Percentiles rank a stretch among this genome's conserved stretches.
Conservation (phyloP, 2,888 invertebrate genomes). For the Dromius quadrimaculatus region DNA sequence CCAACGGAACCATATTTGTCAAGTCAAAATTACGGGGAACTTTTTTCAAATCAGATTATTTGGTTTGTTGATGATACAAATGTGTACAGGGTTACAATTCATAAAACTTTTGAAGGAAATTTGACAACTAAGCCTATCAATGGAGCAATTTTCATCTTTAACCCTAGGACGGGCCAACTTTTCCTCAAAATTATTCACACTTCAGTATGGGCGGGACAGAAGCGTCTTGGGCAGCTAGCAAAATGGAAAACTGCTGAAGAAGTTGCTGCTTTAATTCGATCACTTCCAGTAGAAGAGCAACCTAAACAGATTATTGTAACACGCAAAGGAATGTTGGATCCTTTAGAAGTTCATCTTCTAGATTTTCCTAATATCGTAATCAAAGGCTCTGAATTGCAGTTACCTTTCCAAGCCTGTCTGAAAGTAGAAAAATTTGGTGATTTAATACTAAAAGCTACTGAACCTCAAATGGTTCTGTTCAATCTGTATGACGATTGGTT, state of each 20-base stretch:
- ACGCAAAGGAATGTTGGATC: conserved; percentile 99
- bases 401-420: conserved; percentile 98
- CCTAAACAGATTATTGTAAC: conserved; percentile 99
- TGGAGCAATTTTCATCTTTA: conserved; percentile 99
- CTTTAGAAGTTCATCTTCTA: conserved; percentile 98
- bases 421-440: conserved; percentile 99
- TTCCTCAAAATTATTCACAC: conserved; percentile 99
- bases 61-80: conserved; percentile 99
- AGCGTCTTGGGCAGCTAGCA: conserved; percentile 98
- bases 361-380: conserved; percentile 99
- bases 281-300: conserved; percentile 98
- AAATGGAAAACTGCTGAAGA: conserved; percentile 99
- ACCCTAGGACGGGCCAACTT: conserved; percentile 97
- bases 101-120: conserved; percentile 99
- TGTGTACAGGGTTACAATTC: conserved; percentile 99
- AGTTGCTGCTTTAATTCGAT: conserved; percentile 98
- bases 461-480: conserved; percentile 99
- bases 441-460: conserved; percentile 97
- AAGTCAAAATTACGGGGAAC: conserved; percentile 98
- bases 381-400: conserved; percentile 97
- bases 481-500: conserved; percentile 99
- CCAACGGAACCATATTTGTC: conserved; percentile 99
- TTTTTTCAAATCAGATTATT: conserved; percentile 99
- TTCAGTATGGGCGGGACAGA: conserved; percentile 99
- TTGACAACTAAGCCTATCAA: conserved; percentile 99